Conservation (phyloP, 1,140 invertebrate species). For the Aplysia californica region DNA sequence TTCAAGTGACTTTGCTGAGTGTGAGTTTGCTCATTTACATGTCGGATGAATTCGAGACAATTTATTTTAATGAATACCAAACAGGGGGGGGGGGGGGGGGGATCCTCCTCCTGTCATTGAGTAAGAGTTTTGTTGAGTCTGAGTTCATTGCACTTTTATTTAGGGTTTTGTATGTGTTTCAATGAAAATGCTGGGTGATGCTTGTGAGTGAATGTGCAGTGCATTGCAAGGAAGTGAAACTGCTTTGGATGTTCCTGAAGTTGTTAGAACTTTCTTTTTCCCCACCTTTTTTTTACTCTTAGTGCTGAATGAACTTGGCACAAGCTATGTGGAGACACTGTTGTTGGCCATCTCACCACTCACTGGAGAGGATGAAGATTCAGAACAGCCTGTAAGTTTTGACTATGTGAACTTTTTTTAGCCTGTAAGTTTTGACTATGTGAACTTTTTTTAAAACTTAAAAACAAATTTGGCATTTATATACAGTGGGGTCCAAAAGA, state of each 20-base stretch:
- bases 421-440: background rate
- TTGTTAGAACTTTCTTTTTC: background rate
- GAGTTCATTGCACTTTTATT: no score
- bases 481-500: no score
- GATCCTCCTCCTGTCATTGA: no score
- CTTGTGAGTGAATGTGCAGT: background rate
- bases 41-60: no score
- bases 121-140: no score
- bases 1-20: no score
- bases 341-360: constrained; percentile 77
- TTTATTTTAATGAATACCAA: no score
- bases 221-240: no score
- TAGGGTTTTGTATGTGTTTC: background rate
- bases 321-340: constrained; percentile 79
- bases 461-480: background rate
- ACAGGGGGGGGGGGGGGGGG: no score
- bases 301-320: constrained; percentile 77
- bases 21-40: no score
- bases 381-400: constrained; percentile 2
- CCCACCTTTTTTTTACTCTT: constrained; percentile 19
- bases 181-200: background rate
- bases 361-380: constrained; percentile 51
- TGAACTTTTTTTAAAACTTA: no score
- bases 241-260: no score
- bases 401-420: background rate